Percentiles rank a stretch among this genome's conserved stretches.
phyloP scores from a whole-genome alignment of 2,888 invertebrate species.

The Cheilosia urbana region DNA sequence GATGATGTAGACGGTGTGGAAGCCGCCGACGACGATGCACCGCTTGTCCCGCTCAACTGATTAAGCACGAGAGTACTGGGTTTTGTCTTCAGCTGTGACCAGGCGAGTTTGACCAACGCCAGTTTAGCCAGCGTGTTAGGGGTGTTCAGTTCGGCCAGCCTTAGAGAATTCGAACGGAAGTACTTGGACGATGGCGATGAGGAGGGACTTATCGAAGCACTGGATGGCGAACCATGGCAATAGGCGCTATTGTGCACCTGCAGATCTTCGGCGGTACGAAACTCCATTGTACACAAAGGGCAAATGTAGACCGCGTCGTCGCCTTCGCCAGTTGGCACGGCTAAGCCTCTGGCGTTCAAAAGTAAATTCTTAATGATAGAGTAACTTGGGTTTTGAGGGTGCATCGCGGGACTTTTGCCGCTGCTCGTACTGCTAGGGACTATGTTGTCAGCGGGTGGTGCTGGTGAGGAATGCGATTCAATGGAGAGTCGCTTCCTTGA shows the following conservation, averaged over 20 bases:
- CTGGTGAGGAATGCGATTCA: slow-evolving; percentile 75
- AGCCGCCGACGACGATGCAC: slow-evolving; percentile 34
- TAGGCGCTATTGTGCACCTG: slow-evolving; percentile 92
- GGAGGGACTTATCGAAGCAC: slow-evolving; percentile 83
- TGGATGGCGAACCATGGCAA: slow-evolving; percentile 88
- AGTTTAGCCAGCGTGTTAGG: slow-evolving; percentile 82
- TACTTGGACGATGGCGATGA: slow-evolving; percentile 84
- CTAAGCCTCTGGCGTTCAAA: slow-evolving; percentile 87
- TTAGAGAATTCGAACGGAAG: slow-evolving; percentile 86
- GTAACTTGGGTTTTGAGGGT: slow-evolving; percentile 88
- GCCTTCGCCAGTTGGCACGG: slow-evolving; percentile 85
- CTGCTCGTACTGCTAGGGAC: slow-evolving; percentile 52
- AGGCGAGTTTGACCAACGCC: slow-evolving; percentile 82
- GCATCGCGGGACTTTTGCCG: slow-evolving; percentile 80
- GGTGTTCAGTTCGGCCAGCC: slow-evolving; percentile 85
- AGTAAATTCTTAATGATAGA: slow-evolving; percentile 91
- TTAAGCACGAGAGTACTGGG: slow-evolving; percentile 86
- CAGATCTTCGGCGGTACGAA: slow-evolving; percentile 91
- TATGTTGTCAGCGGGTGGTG: slow-evolving; percentile 45
- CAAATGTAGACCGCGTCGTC: slow-evolving; percentile 88
- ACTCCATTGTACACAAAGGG: slow-evolving; percentile 90
- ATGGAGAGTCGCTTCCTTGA: slow-evolving; percentile 78
- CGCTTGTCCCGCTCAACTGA: slow-evolving; percentile 78
- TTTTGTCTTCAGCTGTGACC: slow-evolving; percentile 84
- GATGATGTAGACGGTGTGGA: slow-evolving; percentile 29